These are phyloP conservation scores for Oxyruncus cristatus DNA, from an alignment of 2,113 vertebrate species.

Conservation along the genomic window DNA sequence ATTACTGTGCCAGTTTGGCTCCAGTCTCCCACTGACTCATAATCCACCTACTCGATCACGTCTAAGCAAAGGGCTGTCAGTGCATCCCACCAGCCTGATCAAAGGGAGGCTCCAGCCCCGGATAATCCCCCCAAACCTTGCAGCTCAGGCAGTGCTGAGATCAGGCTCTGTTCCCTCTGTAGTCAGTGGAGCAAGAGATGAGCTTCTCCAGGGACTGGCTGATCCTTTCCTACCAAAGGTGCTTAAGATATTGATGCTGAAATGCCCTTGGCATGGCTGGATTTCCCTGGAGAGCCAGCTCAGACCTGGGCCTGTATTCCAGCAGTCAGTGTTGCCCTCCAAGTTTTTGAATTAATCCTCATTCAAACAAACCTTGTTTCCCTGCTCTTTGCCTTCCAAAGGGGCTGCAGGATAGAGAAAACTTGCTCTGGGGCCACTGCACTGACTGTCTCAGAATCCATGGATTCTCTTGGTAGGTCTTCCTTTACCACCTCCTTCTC, in stretches of 20 bases:
- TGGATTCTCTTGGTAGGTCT: not conserved
- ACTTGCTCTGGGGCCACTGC: not conserved
- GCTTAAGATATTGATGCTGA: not conserved
- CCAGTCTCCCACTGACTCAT: not conserved
- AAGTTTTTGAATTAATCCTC: not conserved
- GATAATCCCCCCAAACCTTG: not conserved
- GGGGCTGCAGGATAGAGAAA: not conserved
- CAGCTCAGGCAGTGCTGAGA: not conserved
- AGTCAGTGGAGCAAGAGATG: not conserved
- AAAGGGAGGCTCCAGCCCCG: not conserved
- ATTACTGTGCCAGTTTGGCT: not conserved
- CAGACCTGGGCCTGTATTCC: not conserved
- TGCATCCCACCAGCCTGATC: not conserved
- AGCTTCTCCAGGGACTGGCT: not conserved
- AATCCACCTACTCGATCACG: not conserved
- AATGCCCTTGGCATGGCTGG: not conserved
- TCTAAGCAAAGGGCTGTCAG: not conserved
- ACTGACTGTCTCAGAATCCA: not conserved
- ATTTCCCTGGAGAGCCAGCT: not conserved
- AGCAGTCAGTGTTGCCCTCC: not conserved
- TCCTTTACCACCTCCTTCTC: not conserved
- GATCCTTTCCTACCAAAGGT: not conserved
- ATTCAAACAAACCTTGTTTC: not conserved
- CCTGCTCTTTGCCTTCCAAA: not conserved
- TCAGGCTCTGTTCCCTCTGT: not conserved